These are phyloP conservation scores for Nannoperca australis DNA, from an alignment of 2,797 vertebrate genomes.

Conservation along the genomic window DNA sequence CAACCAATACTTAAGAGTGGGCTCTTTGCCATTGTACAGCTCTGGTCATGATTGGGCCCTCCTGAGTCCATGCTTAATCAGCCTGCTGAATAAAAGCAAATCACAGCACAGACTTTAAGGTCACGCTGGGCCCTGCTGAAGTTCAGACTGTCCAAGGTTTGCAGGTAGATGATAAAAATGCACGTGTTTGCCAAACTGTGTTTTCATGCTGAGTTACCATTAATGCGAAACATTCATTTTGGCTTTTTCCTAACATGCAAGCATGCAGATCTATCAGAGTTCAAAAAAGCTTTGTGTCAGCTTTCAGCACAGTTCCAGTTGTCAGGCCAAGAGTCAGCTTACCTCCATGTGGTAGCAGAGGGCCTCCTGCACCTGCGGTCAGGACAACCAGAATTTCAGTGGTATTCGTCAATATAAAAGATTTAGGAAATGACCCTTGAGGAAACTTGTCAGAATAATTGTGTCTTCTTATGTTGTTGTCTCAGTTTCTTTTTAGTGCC, in stretches of 20 bases:
- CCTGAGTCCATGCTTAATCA: conserved; percentile 65
- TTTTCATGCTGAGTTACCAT: conserved; percentile 56
- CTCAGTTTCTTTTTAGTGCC: background rate
- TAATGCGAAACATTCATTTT: conserved; percentile 68
- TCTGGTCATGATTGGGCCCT: conserved; percentile 50
- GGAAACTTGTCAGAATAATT: background rate
- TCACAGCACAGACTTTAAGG: conserved; percentile 37
- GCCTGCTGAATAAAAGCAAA: conserved; percentile 63
- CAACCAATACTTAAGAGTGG: conserved; percentile 65
- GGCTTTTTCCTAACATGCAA: conserved; percentile 54
- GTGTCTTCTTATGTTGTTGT: background rate
- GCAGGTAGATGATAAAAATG: conserved; percentile 58
- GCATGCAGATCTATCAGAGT: conserved; percentile 45
- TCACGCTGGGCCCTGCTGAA: conserved; percentile 37
- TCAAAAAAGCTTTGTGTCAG: conserved; percentile 32
- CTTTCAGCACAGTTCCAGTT: conserved; percentile 23
- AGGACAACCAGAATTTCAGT: conserved; percentile 31
- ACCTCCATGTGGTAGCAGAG: conserved; percentile 74
- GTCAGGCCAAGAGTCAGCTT: conserved; percentile 29
- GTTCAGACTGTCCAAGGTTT: conserved; percentile 50
- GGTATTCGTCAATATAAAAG: background rate
- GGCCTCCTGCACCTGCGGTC: conserved; percentile 70
- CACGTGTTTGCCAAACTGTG: conserved; percentile 63
- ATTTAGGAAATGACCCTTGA: background rate
- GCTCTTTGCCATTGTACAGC: conserved; percentile 55